A percentile compares a stretch with the other conserved stretches of the same genome.
Evolutionary conservation across 1,140 invertebrate species (phyloP).

Genomic region (Mya arenaria): DNA sequence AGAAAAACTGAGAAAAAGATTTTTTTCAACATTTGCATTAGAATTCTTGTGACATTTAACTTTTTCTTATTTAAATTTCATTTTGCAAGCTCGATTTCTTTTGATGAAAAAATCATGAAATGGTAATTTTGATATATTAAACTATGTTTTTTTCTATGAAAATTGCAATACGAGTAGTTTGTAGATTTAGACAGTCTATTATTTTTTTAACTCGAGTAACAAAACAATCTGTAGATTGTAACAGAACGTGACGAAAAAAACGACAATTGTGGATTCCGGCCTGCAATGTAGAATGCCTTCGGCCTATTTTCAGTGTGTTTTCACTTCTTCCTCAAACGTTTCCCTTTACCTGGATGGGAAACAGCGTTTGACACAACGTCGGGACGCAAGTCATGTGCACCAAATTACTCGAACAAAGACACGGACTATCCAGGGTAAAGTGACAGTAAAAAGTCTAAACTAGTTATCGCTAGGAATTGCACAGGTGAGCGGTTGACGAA

Average conservation of each 20-base stretch:
- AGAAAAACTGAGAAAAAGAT: too few species aligned
- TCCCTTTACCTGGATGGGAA: not conserved
- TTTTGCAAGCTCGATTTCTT: not conserved
- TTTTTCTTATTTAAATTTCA: too few species aligned
- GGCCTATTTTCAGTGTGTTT: slow-evolving; percentile 28
- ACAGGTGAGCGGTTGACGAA: slow-evolving; percentile 32
- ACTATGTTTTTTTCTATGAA: slow-evolving; percentile 25
- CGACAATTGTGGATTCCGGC: slow-evolving; percentile 14
- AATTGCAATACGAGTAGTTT: slow-evolving; percentile 25
- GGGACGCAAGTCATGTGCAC: slow-evolving; percentile 29
- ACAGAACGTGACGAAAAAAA: slow-evolving; percentile 13
- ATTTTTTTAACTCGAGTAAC: slow-evolving; percentile 19
- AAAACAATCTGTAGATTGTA: slow-evolving; percentile 44
- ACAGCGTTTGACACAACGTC: slow-evolving; percentile 18
- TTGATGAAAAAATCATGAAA: slow-evolving; percentile 2
- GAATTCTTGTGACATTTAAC: too few species aligned
- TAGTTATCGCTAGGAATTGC: not conserved
- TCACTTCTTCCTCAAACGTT: slow-evolving; percentile 41
- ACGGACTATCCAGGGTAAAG: too few species aligned
- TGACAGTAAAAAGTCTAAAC: slow-evolving; percentile 1
- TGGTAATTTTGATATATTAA: not conserved
- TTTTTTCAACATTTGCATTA: too few species aligned
- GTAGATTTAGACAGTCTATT: too few species aligned
- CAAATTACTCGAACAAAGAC: slow-evolving; percentile 40
- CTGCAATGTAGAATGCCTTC: slow-evolving; percentile 16